Evolutionary conservation across 2,888 invertebrate genomes (phyloP).

Genomic region (Nudaria mundana): DNA sequence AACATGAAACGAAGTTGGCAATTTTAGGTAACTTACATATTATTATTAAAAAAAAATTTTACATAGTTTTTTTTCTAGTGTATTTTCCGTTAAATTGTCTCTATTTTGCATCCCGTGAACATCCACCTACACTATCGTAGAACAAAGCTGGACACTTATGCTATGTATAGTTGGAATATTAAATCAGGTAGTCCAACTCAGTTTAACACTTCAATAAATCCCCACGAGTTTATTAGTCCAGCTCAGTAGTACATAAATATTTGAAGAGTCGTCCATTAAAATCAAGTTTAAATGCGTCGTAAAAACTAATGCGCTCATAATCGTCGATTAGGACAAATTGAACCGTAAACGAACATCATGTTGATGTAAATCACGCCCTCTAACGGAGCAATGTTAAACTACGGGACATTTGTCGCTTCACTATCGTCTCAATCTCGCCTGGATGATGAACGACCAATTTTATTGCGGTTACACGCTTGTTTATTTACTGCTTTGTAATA

Average conservation of each 20-base stretch:
- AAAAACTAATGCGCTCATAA: conserved; percentile 67
- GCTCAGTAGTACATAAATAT: conserved; percentile 57
- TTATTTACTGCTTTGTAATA: conserved; percentile 69
- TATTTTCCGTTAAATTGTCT: too few relatives aligned
- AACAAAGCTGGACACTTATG: conserved; percentile 17
- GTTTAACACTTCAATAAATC: conserved; percentile 34
- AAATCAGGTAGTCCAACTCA: conserved; percentile 25
- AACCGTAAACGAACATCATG: conserved; percentile 59
- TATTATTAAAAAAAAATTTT: too few relatives aligned
- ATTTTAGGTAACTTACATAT: too few relatives aligned
- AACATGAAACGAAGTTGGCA: too few relatives aligned
- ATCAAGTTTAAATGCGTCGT: conserved; percentile 62
- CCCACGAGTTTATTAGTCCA: conserved; percentile 42
- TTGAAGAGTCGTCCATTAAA: conserved; percentile 62
- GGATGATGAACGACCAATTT: conserved; percentile 66
- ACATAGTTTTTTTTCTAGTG: too few relatives aligned
- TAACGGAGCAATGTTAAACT: conserved; percentile 55
- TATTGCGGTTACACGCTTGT: conserved; percentile 64
- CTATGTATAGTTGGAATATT: too few relatives aligned
- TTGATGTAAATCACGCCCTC: conserved; percentile 70
- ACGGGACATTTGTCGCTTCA: conserved; percentile 52
- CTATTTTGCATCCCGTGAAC: too few relatives aligned
- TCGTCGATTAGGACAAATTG: conserved; percentile 61
- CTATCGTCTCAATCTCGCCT: conserved; percentile 65
- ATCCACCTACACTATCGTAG: too few relatives aligned